Percentiles rank a stretch among this genome's conserved stretches.
phyloP scores from a whole-genome alignment of 2,113 vertebrate genomes.

The Gymnarchus niloticus region DNA sequence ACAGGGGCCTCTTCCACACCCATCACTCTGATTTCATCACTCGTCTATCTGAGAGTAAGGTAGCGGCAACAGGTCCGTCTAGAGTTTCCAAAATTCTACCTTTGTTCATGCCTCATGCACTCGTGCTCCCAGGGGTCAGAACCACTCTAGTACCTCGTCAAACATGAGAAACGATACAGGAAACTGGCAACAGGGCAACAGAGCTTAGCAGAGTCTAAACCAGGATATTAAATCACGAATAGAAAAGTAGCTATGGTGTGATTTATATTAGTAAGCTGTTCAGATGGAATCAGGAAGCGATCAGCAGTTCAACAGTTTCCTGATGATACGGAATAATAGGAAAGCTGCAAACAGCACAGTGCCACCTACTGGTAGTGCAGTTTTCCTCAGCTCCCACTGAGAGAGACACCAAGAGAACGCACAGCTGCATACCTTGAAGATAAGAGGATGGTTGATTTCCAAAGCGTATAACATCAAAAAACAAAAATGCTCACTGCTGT shows the following conservation, averaged over 20 bases:
- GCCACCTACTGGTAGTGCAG: not conserved
- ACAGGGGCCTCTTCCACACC: not conserved
- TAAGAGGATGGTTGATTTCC: too few relatives aligned
- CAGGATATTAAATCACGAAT: not conserved
- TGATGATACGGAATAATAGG: not conserved
- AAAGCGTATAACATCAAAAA: too few relatives aligned
- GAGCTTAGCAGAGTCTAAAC: not conserved
- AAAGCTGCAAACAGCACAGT: not conserved
- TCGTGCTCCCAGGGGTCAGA: not conserved
- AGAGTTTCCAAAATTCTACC: not conserved
- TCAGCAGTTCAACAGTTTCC: not conserved
- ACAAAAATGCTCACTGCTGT: not conserved
- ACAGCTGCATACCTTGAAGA: too few relatives aligned
- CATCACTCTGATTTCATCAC: not conserved
- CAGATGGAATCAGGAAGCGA: not conserved
- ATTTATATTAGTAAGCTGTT: not conserved
- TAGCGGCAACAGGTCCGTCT: not conserved
- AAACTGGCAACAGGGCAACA: not conserved
- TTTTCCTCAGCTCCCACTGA: too few relatives aligned
- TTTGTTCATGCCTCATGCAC: not conserved
- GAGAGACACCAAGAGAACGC: too few relatives aligned
- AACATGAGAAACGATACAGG: not conserved
- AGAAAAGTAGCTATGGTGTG: not conserved
- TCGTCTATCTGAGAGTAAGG: not conserved
- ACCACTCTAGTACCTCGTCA: not conserved